Evolutionary conservation across 2,888 invertebrate species (phyloP), one percentile per base, ranked within the genome.

Genomic region (Plebejus anna): DNA sequence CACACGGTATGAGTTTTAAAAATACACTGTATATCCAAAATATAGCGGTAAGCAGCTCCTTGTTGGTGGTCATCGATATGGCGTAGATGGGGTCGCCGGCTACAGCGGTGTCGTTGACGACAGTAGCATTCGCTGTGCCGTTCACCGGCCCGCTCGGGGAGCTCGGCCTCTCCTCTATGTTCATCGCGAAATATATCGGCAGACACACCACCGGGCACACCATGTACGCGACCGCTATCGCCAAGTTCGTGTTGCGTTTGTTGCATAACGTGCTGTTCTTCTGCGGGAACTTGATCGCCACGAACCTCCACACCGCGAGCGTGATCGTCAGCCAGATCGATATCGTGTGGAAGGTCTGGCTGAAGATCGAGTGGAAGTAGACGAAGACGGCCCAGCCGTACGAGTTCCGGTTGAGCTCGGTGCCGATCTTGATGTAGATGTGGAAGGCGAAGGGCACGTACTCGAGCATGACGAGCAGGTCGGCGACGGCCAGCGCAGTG

Each of bases 251-350:
- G 79, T 97, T 96, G 75, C 94, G 93, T 94, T 97, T 96, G 82
- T 96, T 97, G 87, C 98, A 98, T 95, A 97, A 96, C 70, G 96
- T 95, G 70, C 95, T 95, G 85, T 97, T 98, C 84, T 95, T 96
- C 82, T 97, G 97, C 0, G 98, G 98, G 88, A 96, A 96, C n/a
- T 97, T 97, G 32, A 98, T 96, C 13, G 97, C 97, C 78, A 98
- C 96, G 86, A 97, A 98, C 32, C 99, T 95, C 97, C 99, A 99
- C 7, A 98, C 96, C 0, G 99, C 99, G 77, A 99, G 92, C 1
- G 97, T 97, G 47, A 99, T 97, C 0, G 99, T 99, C 82, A 99
- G 90, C 96, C 98, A 98, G 82, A 98, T 98, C 36, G 98, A 98
- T 79, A 98, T 96, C 2, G 98, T 98, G 88, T 97, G 97, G 84